A percentile compares a stretch with the other conserved stretches of the same genome.
Evolutionary conservation across 2,888 invertebrate genomes (phyloP).

Genomic region (Ischnura elegans): DNA sequence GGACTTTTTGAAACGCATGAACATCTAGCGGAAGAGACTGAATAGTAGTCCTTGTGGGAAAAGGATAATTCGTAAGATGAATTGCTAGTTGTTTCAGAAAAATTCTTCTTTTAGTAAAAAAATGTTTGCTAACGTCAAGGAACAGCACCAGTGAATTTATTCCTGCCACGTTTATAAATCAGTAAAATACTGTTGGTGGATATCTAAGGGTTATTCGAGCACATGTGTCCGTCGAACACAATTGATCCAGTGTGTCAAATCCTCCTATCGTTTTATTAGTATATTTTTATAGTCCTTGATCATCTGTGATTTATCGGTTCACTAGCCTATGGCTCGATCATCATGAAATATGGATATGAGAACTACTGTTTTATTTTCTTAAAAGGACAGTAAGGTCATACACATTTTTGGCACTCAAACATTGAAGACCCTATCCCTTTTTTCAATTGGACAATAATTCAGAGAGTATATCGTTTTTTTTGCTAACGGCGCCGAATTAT

Average conservation of each 20-base stretch:
- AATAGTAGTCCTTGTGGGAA: too few relatives aligned
- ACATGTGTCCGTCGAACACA: background rate
- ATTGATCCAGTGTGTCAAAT: background rate
- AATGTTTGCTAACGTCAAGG: background rate
- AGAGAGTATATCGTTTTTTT: background rate
- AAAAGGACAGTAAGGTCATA: background rate
- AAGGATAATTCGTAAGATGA: too few relatives aligned
- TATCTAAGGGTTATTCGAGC: background rate
- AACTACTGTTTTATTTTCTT: background rate
- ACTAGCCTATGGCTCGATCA: background rate
- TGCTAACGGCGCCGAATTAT: background rate
- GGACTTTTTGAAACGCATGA: too few relatives aligned
- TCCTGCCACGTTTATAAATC: background rate
- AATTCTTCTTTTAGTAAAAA: background rate
- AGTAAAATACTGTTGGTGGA: background rate
- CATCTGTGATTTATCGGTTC: background rate
- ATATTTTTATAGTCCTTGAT: too few relatives aligned
- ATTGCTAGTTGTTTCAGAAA: too few relatives aligned
- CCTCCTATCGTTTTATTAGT: background rate
- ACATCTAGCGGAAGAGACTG: too few relatives aligned
- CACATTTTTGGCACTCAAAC: background rate
- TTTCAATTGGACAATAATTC: slow-evolving; percentile 7
- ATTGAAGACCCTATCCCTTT: background rate
- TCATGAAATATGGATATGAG: slow-evolving; percentile 14
- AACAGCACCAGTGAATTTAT: background rate